Base-by-base conservation (phyloP, 2,888 invertebrate genomes). In the Geophilus truncorum region DNA sequence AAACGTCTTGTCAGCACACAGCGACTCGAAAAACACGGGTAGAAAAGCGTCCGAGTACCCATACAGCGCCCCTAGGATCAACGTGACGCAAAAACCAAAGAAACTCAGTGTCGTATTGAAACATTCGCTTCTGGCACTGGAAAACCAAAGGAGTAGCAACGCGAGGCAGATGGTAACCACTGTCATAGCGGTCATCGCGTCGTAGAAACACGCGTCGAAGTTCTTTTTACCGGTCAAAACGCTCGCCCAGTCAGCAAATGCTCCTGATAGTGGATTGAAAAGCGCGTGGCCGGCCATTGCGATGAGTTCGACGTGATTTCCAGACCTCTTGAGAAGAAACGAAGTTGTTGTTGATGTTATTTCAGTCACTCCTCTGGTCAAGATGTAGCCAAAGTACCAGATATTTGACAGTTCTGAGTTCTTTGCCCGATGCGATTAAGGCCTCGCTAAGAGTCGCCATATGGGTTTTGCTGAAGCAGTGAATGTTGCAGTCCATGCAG, bases 31-130 rank as follows among this genome's bases (percentile, higher is more conserved):
- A 87, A 88, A 92, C 92, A 92, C 92, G 34, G 92, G 91, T 82
- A 94, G 87, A 85, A 92, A 94, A 12, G 91, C 91, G 86, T 94
- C 93, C 85, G 94, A 91, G 82, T 92, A 92, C 85, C 93, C 92
- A 93, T 94, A 94, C 84, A 94, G 91, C 4, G 91, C 89, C n/a
- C 94, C 95, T 81, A 94, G 90, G 15, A 93, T 85, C 3, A 92
- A 88, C 23, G 94, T 88, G 1, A 94, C 91, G 23, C 92, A 92
- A 90, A 0, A 94, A 88, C 93, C 45, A 40, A 6, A 78, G 45
- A 25, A 78, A 78, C 28, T 78, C 78, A 18, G 18, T 45, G n/a
- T 78, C 78, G 21, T 78, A 21, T 1, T 40, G 9, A 7, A 78
- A 28, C 1, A 78, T 23, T 0, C 45, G 9, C 10, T 12, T 1